Evolutionary conservation across 2,888 invertebrate genomes (phyloP).

Genomic region (Napeogenes sylphis): DNA sequence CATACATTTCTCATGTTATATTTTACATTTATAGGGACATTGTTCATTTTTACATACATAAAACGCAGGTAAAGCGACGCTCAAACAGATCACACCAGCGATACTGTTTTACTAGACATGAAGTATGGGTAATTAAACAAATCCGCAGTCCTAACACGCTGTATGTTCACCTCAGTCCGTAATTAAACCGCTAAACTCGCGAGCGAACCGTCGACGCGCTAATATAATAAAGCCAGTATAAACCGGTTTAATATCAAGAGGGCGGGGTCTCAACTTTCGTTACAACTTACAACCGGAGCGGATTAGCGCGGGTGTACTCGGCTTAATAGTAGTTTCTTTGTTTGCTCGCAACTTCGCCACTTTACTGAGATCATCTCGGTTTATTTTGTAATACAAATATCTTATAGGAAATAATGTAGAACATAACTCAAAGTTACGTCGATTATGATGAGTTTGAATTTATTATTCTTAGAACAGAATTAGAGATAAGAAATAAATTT

Average conservation of each 20-base stretch:
- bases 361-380: conserved; percentile 6
- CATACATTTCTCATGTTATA: too few species aligned
- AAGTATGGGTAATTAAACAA: conserved; percentile 35
- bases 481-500: too few species aligned
- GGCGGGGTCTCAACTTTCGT: conserved; percentile 58
- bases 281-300: conserved; percentile 51
- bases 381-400: conserved; percentile 1
- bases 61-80: too few species aligned
- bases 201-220: conserved; percentile 57
- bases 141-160: conserved; percentile 31
- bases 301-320: conserved; percentile 51
- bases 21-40: neutral
- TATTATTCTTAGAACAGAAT: too few species aligned
- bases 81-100: too few species aligned
- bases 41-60: neutral
- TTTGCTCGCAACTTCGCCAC: conserved; percentile 38
- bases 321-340: conserved; percentile 61
- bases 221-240: conserved; percentile 73
- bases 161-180: conserved; percentile 36
- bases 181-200: conserved; percentile 63
- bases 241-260: conserved; percentile 71
- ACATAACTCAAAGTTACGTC: neutral
- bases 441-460: too few species aligned
- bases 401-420: neutral
- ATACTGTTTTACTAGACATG: conserved; percentile 14